Percentiles rank a stretch among this genome's conserved stretches.
Evolutionary conservation across 2,797 vertebrate species (phyloP).

Genomic region (Margarornis squamiger): DNA sequence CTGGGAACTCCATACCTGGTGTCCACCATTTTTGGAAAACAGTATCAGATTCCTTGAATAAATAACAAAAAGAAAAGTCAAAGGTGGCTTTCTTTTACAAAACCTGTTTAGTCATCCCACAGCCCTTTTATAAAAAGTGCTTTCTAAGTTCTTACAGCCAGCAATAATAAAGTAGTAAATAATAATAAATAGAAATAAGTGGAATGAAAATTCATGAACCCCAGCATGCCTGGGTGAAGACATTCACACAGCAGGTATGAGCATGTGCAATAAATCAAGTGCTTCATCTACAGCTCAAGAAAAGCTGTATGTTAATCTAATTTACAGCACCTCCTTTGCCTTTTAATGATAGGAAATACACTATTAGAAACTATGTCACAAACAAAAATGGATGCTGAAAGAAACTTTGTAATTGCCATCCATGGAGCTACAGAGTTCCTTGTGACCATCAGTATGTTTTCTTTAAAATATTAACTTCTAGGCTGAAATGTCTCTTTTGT

Average conservation of each 20-base stretch:
- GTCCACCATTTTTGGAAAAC: neutral
- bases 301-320: neutral
- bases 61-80: neutral
- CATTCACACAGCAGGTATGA: neutral
- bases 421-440: neutral
- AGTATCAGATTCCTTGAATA: neutral
- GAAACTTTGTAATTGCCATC: neutral
- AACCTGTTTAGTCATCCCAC: neutral
- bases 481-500: neutral
- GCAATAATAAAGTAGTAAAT: neutral
- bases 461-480: neutral
- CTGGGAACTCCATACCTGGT: neutral
- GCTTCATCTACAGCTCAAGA: neutral
- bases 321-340: neutral
- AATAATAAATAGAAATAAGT: neutral
- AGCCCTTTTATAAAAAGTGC: neutral
- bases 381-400: neutral
- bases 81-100: neutral
- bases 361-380: neutral
- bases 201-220: neutral
- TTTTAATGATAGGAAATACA: neutral
- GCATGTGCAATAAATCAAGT: neutral
- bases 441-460: neutral
- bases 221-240: neutral
- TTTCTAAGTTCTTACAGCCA: neutral